Conservation (phyloP, 37 sponge, comb jelly and placozoan species). For the Hexactinellida sp. region DNA sequence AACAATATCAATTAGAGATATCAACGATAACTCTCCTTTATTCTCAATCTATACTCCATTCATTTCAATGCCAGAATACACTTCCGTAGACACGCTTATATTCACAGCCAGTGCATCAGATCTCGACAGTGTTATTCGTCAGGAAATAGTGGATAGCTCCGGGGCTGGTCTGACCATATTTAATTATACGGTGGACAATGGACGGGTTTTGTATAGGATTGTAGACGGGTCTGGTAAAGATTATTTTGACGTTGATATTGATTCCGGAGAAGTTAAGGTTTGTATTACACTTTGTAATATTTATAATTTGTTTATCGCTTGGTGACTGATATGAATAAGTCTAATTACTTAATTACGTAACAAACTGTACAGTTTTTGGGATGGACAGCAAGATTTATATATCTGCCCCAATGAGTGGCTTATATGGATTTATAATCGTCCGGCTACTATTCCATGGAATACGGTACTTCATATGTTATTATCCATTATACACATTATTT, state of each 20-base stretch:
- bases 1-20: background rate
- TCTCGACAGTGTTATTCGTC: background rate
- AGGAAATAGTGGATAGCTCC: background rate
- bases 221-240: conserved; percentile 30
- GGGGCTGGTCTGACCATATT: background rate
- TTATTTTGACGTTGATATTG: conserved; percentile 33
- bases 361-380: no score
- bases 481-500: no score
- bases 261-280: conserved; percentile 28
- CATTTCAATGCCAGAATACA: background rate
- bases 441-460: no score
- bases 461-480: no score
- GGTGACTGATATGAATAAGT: no score
- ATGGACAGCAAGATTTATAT: no score
- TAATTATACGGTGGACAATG: conserved; percentile 34
- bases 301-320: no score
- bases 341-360: no score
- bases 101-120: background rate
- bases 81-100: background rate
- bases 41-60: background rate
- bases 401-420: no score
- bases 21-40: background rate
- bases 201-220: conserved; percentile 36
- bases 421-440: no score
- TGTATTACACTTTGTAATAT: no score